phyloP scores from a whole-genome alignment of 2,888 invertebrate genomes.

The Troglohyphantes excavatus region DNA sequence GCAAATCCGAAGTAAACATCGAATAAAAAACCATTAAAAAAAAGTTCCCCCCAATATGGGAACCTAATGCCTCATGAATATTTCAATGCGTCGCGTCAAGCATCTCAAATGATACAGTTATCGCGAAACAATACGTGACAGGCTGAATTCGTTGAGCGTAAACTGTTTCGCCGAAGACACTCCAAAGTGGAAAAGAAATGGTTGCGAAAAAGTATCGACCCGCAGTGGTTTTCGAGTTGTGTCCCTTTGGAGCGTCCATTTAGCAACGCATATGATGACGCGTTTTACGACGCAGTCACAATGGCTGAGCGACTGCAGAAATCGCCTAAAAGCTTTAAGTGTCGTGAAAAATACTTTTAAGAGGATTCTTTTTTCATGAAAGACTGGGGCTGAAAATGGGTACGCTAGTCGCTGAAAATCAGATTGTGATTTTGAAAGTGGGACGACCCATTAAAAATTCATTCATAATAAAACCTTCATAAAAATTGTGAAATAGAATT shows the following conservation, averaged over 20 bases:
- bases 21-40: too few relatives aligned
- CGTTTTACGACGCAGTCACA: conserved; percentile 61
- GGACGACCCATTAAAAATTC: too few relatives aligned
- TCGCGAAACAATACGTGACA: conserved; percentile 30
- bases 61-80: conserved; percentile 45
- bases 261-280: conserved; percentile 58
- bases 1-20: too few relatives aligned
- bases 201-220: conserved; percentile 39
- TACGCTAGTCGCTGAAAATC: too few relatives aligned
- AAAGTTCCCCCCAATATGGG: neutral
- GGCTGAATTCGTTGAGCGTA: conserved; percentile 23
- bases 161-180: conserved; percentile 24
- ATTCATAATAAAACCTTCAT: too few relatives aligned
- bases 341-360: too few relatives aligned
- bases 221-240: conserved; percentile 13
- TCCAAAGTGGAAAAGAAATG: conserved; percentile 37
- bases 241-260: conserved; percentile 45
- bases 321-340: conserved; percentile 66
- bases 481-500: too few relatives aligned
- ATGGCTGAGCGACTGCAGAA: conserved; percentile 34
- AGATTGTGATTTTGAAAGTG: too few relatives aligned
- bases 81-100: conserved; percentile 31
- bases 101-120: conserved; percentile 17
- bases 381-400: conserved; percentile 44
- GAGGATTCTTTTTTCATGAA: too few relatives aligned